Percentiles rank a stretch among this genome's conserved stretches.
Evolutionary conservation across 2,113 vertebrate species (phyloP).

Genomic region (Eurypyga helias): DNA sequence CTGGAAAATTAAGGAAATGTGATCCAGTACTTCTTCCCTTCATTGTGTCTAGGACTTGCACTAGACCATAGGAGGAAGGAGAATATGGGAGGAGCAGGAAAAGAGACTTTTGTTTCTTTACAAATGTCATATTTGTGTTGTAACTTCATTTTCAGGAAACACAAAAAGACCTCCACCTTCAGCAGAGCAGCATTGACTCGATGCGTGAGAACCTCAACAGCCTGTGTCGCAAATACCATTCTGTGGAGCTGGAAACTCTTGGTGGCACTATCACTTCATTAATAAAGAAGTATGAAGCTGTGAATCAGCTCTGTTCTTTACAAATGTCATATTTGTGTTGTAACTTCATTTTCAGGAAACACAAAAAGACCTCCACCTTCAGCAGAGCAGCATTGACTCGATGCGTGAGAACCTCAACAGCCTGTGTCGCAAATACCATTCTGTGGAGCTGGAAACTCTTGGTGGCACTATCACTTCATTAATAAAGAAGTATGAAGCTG

Average conservation of each 20-base stretch:
- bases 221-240: constrained; percentile 89
- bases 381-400: constrained; percentile 82
- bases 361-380: constrained; percentile 86
- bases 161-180: constrained; percentile 86
- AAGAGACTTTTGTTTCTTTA: not conserved
- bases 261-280: constrained; percentile 84
- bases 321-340: not conserved
- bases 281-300: constrained; percentile 86
- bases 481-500: constrained; percentile 86
- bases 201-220: constrained; percentile 85
- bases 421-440: constrained; percentile 89
- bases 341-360: constrained; percentile 78
- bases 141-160: constrained; percentile 78
- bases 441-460: constrained; percentile 83
- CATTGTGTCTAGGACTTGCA: not conserved
- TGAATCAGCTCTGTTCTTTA: constrained; percentile 82
- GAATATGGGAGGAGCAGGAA: not conserved
- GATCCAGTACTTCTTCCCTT: not conserved
- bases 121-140: not conserved
- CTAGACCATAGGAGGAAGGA: not conserved
- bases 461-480: constrained; percentile 84
- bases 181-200: constrained; percentile 82
- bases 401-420: constrained; percentile 85
- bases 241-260: constrained; percentile 83
- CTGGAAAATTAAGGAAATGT: not conserved